Evolutionary conservation across 1,140 invertebrate species (phyloP).

Genomic region (Archegozetes longisetosus): DNA sequence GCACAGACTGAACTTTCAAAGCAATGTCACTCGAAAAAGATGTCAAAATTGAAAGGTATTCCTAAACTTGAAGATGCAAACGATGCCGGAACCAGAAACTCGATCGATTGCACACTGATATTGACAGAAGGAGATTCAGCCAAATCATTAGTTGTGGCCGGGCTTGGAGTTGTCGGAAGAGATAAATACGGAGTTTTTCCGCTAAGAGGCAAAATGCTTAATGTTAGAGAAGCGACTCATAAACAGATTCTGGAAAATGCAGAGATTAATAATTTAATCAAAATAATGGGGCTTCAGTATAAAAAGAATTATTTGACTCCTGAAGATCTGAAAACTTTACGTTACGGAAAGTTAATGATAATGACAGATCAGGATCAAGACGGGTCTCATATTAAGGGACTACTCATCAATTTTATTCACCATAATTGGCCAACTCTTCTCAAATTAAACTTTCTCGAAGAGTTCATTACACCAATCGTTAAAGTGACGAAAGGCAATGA

Average conservation of each 20-base stretch:
- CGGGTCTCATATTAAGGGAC: constrained; percentile 96
- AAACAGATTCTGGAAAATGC: constrained; percentile 95
- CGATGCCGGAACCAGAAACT: constrained; percentile 53
- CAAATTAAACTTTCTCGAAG: constrained; percentile 62
- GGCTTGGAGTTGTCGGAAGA: constrained; percentile 81
- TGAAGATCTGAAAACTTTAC: constrained; percentile 77
- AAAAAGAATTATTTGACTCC: constrained; percentile 82
- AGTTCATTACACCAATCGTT: constrained; percentile 99
- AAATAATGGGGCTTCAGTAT: constrained; percentile 84
- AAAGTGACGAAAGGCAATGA: constrained; percentile 77
- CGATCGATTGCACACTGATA: constrained; percentile 66
- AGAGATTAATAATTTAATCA: constrained; percentile 94
- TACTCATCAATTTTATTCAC: constrained; percentile 98
- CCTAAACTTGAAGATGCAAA: constrained; percentile 98
- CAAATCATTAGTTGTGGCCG: constrained; percentile 91
- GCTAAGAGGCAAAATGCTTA: constrained; percentile 91
- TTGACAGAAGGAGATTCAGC: constrained; percentile 99
- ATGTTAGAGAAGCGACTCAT: constrained; percentile 91
- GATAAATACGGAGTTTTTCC: constrained; percentile 97
- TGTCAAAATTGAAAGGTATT: constrained; percentile 79
- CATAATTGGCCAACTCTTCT: constrained; percentile 92
- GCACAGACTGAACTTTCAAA: constrained; percentile 73
- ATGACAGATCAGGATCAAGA: constrained; percentile 98
- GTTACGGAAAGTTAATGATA: constrained; percentile 97
- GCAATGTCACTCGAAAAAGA: constrained; percentile 67